phyloP scores from a whole-genome alignment of 2,888 invertebrate genomes.

The Balanococcus diminutus region DNA sequence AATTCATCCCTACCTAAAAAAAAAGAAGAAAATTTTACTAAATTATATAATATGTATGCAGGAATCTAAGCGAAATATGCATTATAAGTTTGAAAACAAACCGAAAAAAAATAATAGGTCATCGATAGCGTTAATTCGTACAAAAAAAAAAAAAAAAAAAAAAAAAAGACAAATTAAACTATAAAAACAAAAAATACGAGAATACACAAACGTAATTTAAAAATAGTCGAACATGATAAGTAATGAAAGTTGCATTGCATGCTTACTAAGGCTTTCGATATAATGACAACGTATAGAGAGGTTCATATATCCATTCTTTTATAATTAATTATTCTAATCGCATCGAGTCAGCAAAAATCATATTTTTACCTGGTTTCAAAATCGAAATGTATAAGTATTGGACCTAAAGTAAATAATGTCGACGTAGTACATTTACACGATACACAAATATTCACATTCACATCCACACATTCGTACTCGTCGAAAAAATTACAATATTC shows the following conservation, averaged over 20 bases:
- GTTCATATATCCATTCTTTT: too few species aligned
- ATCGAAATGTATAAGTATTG: not conserved
- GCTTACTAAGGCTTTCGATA: not conserved
- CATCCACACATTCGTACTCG: slow-evolving; percentile 15
- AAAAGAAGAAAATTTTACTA: not conserved
- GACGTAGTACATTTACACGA: not conserved
- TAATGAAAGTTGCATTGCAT: slow-evolving; percentile 34
- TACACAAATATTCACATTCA: not conserved
- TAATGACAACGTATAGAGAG: too few species aligned
- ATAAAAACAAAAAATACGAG: not conserved
- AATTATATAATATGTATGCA: not conserved
- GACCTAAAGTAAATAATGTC: not conserved
- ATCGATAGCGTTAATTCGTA: not conserved
- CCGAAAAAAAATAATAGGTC: too few species aligned
- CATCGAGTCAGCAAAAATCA: too few species aligned
- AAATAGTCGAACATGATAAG: not conserved
- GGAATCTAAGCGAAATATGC: not conserved
- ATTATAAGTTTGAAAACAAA: too few species aligned
- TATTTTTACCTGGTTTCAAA: too few species aligned
- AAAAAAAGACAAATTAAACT: not conserved
- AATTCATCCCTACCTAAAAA: not conserved
- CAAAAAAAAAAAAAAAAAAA: not conserved
- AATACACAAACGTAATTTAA: not conserved
- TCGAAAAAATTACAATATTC: not conserved
- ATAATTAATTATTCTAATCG: too few species aligned